Evolutionary conservation across 2,797 vertebrate species (phyloP).

Genomic region (Lagocephalus sceleratus): DNA sequence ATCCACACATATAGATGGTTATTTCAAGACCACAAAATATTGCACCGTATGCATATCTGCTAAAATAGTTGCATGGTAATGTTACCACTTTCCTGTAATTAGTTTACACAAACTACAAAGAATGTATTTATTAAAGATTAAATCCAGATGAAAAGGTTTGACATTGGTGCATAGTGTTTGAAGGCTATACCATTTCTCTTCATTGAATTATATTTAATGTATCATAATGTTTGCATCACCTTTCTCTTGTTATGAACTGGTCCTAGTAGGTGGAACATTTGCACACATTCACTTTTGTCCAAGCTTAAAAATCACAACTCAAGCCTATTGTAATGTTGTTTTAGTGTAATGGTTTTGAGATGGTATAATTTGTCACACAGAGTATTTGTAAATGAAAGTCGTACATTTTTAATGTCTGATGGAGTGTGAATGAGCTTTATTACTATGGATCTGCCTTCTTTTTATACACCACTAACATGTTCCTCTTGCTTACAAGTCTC

Average conservation of each 20-base stretch:
- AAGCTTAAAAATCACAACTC: neutral
- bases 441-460: constrained; percentile 1
- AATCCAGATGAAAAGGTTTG: too few relatives aligned
- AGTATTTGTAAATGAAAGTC: neutral
- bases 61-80: constrained; percentile 24
- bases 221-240: too few relatives aligned
- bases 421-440: constrained; percentile 12
- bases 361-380: neutral
- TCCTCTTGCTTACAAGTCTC: constrained; percentile 83
- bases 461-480: constrained; percentile 85
- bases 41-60: constrained; percentile 10
- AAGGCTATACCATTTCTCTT: neutral
- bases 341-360: neutral
- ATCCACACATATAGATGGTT: constrained; percentile 27
- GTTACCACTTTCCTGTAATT: constrained; percentile 19
- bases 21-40: constrained; percentile 38
- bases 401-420: neutral
- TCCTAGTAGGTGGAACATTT: too few relatives aligned
- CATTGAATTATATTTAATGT: too few relatives aligned
- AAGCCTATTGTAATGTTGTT: constrained; percentile 1
- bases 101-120: too few relatives aligned
- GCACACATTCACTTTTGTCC: neutral
- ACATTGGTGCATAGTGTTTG: neutral
- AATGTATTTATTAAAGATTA: too few relatives aligned
- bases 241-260: too few relatives aligned